Evolutionary conservation across 1,140 invertebrate genomes (phyloP), one percentile per base, ranked within the genome.

Genomic region (Drosophila sucinea): DNA sequence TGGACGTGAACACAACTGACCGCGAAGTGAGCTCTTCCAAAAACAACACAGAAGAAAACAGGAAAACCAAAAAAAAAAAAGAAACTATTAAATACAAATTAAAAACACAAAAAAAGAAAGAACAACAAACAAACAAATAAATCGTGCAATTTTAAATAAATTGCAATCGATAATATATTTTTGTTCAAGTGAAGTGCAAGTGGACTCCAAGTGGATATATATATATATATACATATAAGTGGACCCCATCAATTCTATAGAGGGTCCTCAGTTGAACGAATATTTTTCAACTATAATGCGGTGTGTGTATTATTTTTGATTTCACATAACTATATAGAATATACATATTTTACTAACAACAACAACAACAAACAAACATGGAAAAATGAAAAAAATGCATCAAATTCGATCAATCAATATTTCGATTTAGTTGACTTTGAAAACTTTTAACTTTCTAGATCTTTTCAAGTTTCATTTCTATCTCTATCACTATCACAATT

Each of bases 261-360:
- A 33, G 71, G 41, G 60, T 60, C n/a, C 61, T 65, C 67, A 64
- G 77, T 81, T 74, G 65, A 54, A 7, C 65, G 27, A 66, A 30
- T 17, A 32, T 11, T 60, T 79, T 86, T 83, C 73, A 80, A 68
- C 83, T 71, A 89, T 83, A 80, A 89, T 86, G 83, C 77, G 83
- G 83, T 87, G 83, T 87, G 83, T 87, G 83, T 87, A 87, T 83
- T 89, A 77, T 82, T 87, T 87, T 87, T 77, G 63, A 79, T 86
- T 79, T 63, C 4, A 76, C 29, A 35, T 54, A 33, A 27, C 0
- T 29, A 30, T 47, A 25, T 23, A 44, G 4, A 23, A 27, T 17
- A 32, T 51, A 54, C n/a, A 10, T 70, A 23, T 56, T 23, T 44
- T 33, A 27, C 7, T 30, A 29, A 30, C 51, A 40, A 27, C 47